Conservation (phyloP, 2,797 vertebrate genomes). For the Platyrinchus mystaceus region DNA sequence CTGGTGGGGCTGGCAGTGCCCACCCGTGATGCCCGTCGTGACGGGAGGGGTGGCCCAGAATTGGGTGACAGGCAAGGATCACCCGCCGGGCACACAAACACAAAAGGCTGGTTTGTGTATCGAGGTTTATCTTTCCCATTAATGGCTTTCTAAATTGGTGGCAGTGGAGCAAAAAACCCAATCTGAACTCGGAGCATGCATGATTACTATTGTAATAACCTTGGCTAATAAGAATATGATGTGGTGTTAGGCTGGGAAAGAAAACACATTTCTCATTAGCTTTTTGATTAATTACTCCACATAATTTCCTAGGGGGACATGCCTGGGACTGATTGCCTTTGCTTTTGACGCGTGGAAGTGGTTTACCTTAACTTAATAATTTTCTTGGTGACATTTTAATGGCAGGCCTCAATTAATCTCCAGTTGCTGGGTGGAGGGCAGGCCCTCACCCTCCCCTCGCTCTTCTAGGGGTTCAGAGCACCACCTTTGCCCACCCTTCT, state of each 20-base stretch:
- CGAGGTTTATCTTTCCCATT: conserved; percentile 74
- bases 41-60: not conserved
- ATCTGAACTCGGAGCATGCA: conserved; percentile 77
- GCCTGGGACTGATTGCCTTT: conserved; percentile 62
- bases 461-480: not conserved
- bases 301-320: conserved; percentile 76
- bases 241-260: conserved; percentile 77
- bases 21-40: not conserved
- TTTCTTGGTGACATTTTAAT: conserved; percentile 66
- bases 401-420: conserved; percentile 55
- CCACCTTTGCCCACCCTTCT: not conserved
- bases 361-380: conserved; percentile 66
- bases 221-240: conserved; percentile 82
- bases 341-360: conserved; percentile 54
- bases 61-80: not conserved
- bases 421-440: not conserved
- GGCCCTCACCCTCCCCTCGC: accelerated
- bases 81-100: not conserved
- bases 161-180: conserved; percentile 82
- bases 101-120: conserved; percentile 34
- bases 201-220: conserved; percentile 84
- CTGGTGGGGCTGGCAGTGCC: not conserved
- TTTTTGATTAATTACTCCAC: conserved; percentile 82
- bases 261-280: conserved; percentile 85
- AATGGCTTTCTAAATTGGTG: conserved; percentile 81